These are phyloP conservation scores for Nixonia krombeini DNA, from an alignment of 1,140 invertebrate species.

Conservation along the genomic window DNA sequence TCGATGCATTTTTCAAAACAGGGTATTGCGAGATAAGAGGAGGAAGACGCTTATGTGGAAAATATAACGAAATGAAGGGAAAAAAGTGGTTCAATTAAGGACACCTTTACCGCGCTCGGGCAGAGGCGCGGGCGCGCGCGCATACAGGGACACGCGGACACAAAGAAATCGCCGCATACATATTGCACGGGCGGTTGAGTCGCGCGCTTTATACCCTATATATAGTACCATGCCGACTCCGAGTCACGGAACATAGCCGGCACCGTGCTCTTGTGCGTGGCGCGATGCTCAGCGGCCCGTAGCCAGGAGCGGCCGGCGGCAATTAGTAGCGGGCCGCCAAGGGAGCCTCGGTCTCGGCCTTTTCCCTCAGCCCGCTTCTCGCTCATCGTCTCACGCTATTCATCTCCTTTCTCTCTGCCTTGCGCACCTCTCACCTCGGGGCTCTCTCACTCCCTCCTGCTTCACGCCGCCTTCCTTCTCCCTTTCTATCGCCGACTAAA, in stretches of 20 bases:
- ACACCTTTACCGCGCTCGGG: no score
- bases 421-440: slow-evolving; percentile 47
- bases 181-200: slow-evolving; percentile 19
- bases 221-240: slow-evolving; percentile 47
- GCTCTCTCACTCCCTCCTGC: slow-evolving; percentile 26
- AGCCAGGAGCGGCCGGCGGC: slow-evolving; percentile 68
- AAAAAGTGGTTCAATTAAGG: no score
- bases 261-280: slow-evolving; percentile 58
- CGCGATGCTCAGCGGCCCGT: slow-evolving; percentile 67
- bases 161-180: slow-evolving; percentile 1
- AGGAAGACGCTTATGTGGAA: no score
- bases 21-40: no score
- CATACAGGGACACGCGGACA: not conserved
- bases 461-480: slow-evolving; percentile 6
- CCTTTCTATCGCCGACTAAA: no score
- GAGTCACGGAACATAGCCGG: slow-evolving; percentile 53
- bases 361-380: slow-evolving; percentile 56
- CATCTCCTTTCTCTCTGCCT: slow-evolving; percentile 38
- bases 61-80: no score
- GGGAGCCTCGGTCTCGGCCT: slow-evolving; percentile 60
- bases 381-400: slow-evolving; percentile 56
- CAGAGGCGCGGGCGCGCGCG: not conserved
- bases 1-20: no score
- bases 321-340: slow-evolving; percentile 71
- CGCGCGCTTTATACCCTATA: slow-evolving; percentile 40